These are phyloP conservation scores for Menidia menidia DNA, from an alignment of 2,797 vertebrate genomes.

Conservation along the genomic window DNA sequence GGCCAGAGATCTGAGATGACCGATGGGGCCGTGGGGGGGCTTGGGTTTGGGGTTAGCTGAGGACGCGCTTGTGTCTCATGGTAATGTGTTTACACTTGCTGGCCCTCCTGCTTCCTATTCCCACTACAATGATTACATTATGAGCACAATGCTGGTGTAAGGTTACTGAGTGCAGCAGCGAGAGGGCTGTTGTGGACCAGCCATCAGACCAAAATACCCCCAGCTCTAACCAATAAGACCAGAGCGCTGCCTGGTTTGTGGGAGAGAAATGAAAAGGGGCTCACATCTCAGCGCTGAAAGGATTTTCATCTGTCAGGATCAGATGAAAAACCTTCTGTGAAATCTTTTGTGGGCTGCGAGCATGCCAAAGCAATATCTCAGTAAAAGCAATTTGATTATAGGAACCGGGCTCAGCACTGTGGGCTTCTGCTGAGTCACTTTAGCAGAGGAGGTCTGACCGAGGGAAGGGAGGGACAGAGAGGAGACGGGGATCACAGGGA, in stretches of 20 bases:
- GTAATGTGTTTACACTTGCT: slow-evolving; percentile 85
- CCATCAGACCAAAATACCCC: slow-evolving; percentile 64
- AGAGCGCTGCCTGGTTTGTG: slow-evolving; percentile 38
- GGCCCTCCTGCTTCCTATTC: slow-evolving; percentile 83
- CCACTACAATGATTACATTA: slow-evolving; percentile 83
- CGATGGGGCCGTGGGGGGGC: slow-evolving; percentile 31
- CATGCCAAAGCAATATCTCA: slow-evolving; percentile 71
- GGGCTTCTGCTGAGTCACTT: slow-evolving; percentile 71
- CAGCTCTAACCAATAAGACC: slow-evolving; percentile 55
- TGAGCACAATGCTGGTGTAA: slow-evolving; percentile 79
- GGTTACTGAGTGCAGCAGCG: slow-evolving; percentile 79
- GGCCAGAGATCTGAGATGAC: slow-evolving; percentile 71
- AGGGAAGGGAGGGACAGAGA: slow-evolving; percentile 50
- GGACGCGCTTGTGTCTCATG: slow-evolving; percentile 79
- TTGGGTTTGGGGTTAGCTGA: slow-evolving; percentile 76
- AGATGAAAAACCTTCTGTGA: slow-evolving; percentile 62
- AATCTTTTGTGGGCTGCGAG: slow-evolving; percentile 65
- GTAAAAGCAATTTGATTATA: slow-evolving; percentile 66
- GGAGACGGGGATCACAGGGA: slow-evolving; percentile 29
- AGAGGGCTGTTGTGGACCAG: slow-evolving; percentile 59
- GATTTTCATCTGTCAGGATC: slow-evolving; percentile 68
- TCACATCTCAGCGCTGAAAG: slow-evolving; percentile 57
- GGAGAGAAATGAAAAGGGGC: slow-evolving; percentile 65
- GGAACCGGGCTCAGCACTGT: slow-evolving; percentile 34
- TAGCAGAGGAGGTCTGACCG: slow-evolving; percentile 48